These are phyloP conservation scores for Toxotes jaculatrix DNA, from an alignment of 2,113 vertebrate species.

Conservation along the genomic window DNA sequence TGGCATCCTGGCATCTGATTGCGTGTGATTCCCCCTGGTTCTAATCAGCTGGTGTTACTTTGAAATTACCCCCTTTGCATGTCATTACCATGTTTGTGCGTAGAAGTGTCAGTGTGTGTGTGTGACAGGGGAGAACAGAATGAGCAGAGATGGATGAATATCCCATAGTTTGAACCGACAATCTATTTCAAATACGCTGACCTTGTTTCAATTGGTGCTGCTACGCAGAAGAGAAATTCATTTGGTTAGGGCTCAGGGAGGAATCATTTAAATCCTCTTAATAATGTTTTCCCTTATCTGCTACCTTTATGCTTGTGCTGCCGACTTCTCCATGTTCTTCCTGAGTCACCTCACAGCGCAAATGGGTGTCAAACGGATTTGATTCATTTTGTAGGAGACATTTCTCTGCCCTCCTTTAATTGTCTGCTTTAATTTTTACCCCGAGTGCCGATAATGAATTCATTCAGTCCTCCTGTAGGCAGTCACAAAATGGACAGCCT, in stretches of 20 bases:
- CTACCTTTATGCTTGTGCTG: conserved; percentile 14
- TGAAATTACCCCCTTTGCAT: conserved; percentile 67
- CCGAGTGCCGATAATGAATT: conserved; percentile 45
- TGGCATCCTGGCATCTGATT: conserved; percentile 59
- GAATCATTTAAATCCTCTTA: conserved; percentile 24
- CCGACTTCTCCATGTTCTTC: conserved; percentile 10
- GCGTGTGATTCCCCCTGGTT: conserved; percentile 56
- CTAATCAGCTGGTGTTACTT: conserved; percentile 68
- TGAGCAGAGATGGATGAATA: conserved; percentile 29
- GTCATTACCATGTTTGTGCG: conserved; percentile 56
- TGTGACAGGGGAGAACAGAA: conserved; percentile 1
- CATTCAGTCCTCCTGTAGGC: conserved; percentile 18
- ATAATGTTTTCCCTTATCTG: conserved; percentile 41
- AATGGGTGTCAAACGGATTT: conserved; percentile 31
- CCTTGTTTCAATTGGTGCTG: conserved; percentile 43
- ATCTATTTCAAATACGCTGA: conserved; percentile 25
- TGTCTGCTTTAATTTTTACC: conserved; percentile 53
- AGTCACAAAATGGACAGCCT: conserved; percentile 22
- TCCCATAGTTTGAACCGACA: conserved; percentile 22
- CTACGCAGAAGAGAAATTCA: conserved; percentile 13
- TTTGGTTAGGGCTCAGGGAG: conserved; percentile 2
- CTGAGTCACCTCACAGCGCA: conserved; percentile 21
- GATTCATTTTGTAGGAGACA: conserved; percentile 48
- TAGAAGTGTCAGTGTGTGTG: conserved; percentile 24
- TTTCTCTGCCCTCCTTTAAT: conserved; percentile 55